Evolutionary conservation across 2,113 vertebrate species (phyloP), one percentile per base, ranked within the genome.

Genomic region (Phocoena phocoena): DNA sequence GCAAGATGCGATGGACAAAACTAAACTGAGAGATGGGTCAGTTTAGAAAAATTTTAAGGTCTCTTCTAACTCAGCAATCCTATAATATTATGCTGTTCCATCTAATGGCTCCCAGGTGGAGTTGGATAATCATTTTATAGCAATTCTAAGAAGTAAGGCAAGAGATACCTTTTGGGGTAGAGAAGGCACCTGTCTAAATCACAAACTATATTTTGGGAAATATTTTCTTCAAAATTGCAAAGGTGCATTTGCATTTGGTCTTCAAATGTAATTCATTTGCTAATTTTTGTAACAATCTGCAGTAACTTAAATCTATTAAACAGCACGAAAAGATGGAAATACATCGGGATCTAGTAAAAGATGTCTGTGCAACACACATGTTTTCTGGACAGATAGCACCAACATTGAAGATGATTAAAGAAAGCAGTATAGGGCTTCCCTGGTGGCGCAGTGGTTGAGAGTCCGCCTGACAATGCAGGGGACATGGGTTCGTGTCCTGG

Each of bases 251-350:
- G 6, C 84, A 62, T 58, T 82, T 68, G 28, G 7, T 77, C 41
- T 76, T 92, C 82, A 70, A 28, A 50, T 88, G 33, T 89, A 76
- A 71, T 86, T 71, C n/a, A 83, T 53, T 93, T 97, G 23, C 25
- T 93, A 89, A 31, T 88, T n/a, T 88, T 95, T 82, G 67, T 95
- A 89, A 74, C 38, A 62, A n/a, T 65, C 20, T 25, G 23, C 26
- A 85, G 44, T 96, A 55, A 95, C 26, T 93, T 68, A 21, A 73
- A 50, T 95, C 41, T 93, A 18, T 25, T 86, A 63, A 96, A 92
- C 14, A 87, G 31, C 31, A 63, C 47, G 93, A 90, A 79, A 68
- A 38, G 6, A 55, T 92, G 6, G n/a, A 95, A 74, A 62, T 76
- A 23, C 0, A 9, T 26, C 11, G 60, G 33, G 85, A 26, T 83